Evolutionary conservation across 2,888 invertebrate species (phyloP).

Genomic region (Melitaea athalia): DNA sequence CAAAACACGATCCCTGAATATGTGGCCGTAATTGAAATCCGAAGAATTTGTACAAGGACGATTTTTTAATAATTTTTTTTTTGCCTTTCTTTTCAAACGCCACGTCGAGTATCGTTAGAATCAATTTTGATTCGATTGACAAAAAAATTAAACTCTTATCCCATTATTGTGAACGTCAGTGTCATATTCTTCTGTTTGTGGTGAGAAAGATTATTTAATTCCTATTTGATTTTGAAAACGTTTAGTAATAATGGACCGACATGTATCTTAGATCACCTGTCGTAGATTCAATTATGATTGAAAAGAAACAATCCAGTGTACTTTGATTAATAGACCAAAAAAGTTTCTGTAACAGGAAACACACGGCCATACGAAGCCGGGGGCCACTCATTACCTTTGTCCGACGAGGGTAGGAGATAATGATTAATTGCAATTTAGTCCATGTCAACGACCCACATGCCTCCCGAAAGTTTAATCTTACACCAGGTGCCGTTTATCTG

Average conservation of each 20-base stretch:
- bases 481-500: conserved; percentile 78
- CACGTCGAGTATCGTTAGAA: conserved; percentile 47
- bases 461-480: conserved; percentile 67
- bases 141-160: conserved; percentile 32
- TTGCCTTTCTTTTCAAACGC: conserved; percentile 48
- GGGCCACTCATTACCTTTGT: conserved; percentile 55
- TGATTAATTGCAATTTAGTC: conserved; percentile 78
- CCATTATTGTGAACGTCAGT: conserved; percentile 31
- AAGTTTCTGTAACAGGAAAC: conserved; percentile 53
- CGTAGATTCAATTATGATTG: conserved; percentile 7
- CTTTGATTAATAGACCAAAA: conserved; percentile 66
- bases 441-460: conserved; percentile 72
- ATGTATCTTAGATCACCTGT: conserved; percentile 13
- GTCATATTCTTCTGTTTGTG: conserved; percentile 32
- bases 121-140: conserved; percentile 32
- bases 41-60: conserved; percentile 63
- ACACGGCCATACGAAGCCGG: conserved; percentile 61
- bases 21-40: conserved; percentile 77
- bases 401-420: conserved; percentile 65
- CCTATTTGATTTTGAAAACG: background rate
- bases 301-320: background rate
- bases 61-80: conserved; percentile 59
- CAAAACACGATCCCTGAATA: conserved; percentile 78
- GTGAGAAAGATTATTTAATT: conserved; percentile 18
- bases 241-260: background rate